Evolutionary conservation across 1,140 invertebrate species (phyloP), one percentile per base, ranked within the genome.

Genomic region (Solen grandis): DNA sequence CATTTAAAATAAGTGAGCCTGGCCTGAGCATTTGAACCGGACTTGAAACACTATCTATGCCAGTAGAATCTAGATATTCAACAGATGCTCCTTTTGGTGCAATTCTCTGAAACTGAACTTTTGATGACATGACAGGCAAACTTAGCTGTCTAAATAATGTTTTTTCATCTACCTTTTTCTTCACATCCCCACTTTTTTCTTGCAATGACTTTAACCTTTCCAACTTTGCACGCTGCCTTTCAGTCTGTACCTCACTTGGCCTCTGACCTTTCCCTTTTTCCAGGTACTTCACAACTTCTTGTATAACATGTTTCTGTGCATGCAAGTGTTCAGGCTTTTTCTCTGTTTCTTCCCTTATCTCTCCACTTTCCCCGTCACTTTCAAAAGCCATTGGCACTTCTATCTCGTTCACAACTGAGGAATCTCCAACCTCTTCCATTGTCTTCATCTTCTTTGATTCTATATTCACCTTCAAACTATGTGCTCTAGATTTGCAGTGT

Each of bases 401-500:
- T 22, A 52, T 33, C 33, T 85, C 70, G 41, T 68, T 36, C 19
- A 29, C 62, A 13, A 59, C 54, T n/a, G n/a, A n/a, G 2, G 27
- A 29, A 8, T 65, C 81, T 4, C 52, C 22, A 19, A 54, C 25
- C 13, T 35, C 46, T 38, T 63, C 29, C 2, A 27, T 35, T 25
- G 25, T 22, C 31, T 52, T 35, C 33, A 38, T 13, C 38, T 80
- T 80, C 25, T 65, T 70, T n/a, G 38, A 41, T 31, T 80, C 77
- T 13, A 75, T 50, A 46, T 73, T 83, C 57, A 60, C 76, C 57
- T 89, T 90, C 1, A 89, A 41, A 1, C 83, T 83, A 82, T 98
- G 97, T 19, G 96, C 95, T 81, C 96, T 93, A 0, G 97, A 97
- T 83, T 95, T 94, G 86, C 96, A 95, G 90, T 98, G 97, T 91